Conservation (phyloP, 1,140 invertebrate species). For the Tetramorium alpestre region DNA sequence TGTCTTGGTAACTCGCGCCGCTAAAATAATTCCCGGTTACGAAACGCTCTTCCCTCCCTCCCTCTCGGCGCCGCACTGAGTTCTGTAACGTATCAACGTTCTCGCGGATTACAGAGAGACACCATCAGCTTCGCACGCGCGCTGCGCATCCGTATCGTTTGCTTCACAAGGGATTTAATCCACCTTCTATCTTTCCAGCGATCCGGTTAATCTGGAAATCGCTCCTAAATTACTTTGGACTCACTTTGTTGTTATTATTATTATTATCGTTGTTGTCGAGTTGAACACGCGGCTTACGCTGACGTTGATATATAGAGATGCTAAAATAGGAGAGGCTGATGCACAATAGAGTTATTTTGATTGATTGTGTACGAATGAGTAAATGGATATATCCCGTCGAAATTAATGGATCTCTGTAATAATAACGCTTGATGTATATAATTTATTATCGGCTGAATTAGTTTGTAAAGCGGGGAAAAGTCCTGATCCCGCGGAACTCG, state of each 20-base stretch:
- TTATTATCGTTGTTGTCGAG: not conserved
- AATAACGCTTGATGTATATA: not conserved
- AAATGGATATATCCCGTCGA: constrained; percentile 6
- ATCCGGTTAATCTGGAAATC: constrained; percentile 36
- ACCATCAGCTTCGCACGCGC: not conserved
- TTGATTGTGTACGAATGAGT: constrained; percentile 4
- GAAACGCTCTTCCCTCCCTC: constrained; percentile 7
- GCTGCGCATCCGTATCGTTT: constrained; percentile 11
- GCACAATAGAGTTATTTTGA: constrained; percentile 1
- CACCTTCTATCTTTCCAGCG: constrained; percentile 12
- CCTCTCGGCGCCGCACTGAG: not conserved
- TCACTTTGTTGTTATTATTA: constrained; percentile 18
- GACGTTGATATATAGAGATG: constrained; percentile 12
- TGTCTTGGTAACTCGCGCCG: constrained; percentile 22
- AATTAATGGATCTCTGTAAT: constrained; percentile 28
- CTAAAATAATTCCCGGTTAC: constrained; percentile 54
- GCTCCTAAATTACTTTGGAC: constrained; percentile 9
- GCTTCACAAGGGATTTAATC: constrained; percentile 20
- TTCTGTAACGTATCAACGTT: constrained; percentile 23
- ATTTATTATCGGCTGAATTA: constrained; percentile 22
- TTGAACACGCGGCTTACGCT: not conserved
- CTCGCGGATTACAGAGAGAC: constrained; percentile 45
- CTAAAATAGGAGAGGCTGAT: not conserved
- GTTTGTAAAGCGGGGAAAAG: not conserved
- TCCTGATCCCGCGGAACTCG: not conserved